phyloP scores from a whole-genome alignment of 2,888 invertebrate genomes.

The Andrena flavipes region DNA sequence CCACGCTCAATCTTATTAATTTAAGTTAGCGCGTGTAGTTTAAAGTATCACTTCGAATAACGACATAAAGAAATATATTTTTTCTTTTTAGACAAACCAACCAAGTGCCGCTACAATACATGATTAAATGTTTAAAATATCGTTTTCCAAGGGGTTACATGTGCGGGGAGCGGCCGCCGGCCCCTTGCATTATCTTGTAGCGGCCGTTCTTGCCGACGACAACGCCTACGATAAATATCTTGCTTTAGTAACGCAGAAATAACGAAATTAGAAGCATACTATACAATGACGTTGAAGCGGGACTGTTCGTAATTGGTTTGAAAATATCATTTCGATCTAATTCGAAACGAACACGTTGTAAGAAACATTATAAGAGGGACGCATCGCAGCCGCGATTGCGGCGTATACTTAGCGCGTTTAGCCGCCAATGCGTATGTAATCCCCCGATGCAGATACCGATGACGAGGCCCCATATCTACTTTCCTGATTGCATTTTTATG shows the following conservation, averaged over 20 bases:
- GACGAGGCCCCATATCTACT: neutral
- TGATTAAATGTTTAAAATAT: neutral
- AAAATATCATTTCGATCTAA: neutral
- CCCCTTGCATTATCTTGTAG: neutral
- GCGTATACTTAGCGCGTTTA: constrained; percentile 30
- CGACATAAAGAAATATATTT: neutral
- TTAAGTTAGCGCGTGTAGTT: neutral
- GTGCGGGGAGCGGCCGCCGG: constrained; percentile 10
- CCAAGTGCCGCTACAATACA: neutral
- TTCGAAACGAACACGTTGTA: neutral
- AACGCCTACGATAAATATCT: neutral
- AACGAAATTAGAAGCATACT: neutral
- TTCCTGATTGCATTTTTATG: neutral
- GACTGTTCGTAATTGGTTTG: neutral
- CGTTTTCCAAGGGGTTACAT: neutral
- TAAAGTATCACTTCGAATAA: neutral
- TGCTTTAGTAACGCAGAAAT: neutral
- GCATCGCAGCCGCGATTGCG: constrained; percentile 33
- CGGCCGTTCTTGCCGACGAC: constrained; percentile 52
- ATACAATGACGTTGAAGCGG: too few species aligned
- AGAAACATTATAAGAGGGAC: neutral
- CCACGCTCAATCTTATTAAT: neutral
- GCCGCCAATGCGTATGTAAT: constrained; percentile 75
- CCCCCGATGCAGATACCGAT: constrained; percentile 42
- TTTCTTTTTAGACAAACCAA: neutral